phyloP scores from a whole-genome alignment of 2,113 vertebrate genomes.

The Sardina pilchardus region DNA sequence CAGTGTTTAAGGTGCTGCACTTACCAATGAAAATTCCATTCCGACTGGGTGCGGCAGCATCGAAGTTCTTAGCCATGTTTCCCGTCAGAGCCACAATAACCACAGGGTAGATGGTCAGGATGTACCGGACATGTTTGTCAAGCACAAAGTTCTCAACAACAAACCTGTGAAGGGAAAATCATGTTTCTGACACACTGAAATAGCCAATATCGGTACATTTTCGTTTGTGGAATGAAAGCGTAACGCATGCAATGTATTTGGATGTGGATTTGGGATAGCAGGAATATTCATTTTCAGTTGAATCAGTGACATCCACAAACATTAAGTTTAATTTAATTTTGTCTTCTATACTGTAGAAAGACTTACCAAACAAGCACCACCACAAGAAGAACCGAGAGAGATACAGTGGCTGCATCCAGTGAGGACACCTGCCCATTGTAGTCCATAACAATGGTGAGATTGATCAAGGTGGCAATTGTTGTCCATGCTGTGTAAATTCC shows the following conservation, averaged over 20 bases:
- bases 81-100: constrained; percentile 63
- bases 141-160: constrained; percentile 67
- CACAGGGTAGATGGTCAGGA: constrained; percentile 68
- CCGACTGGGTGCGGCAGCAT: background rate
- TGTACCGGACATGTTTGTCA: constrained; percentile 68
- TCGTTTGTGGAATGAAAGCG: too few species aligned
- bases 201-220: too few species aligned
- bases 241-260: too few species aligned
- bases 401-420: constrained; percentile 59
- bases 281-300: too few species aligned
- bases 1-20: background rate
- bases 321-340: background rate
- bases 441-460: constrained; percentile 71
- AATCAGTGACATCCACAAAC: background rate
- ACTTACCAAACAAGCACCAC: constrained; percentile 70
- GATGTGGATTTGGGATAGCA: too few species aligned
- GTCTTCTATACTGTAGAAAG: background rate
- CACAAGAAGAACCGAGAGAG: constrained; percentile 68
- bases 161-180: constrained; percentile 54
- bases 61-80: constrained; percentile 47
- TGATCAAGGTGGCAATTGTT: constrained; percentile 75
- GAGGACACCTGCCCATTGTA: constrained; percentile 59
- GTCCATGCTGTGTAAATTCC: constrained; percentile 76
- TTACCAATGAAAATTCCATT: constrained; percentile 66
- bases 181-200: background rate